phyloP scores from a whole-genome alignment of 1,140 invertebrate genomes.

The Diachasma alloeum region DNA sequence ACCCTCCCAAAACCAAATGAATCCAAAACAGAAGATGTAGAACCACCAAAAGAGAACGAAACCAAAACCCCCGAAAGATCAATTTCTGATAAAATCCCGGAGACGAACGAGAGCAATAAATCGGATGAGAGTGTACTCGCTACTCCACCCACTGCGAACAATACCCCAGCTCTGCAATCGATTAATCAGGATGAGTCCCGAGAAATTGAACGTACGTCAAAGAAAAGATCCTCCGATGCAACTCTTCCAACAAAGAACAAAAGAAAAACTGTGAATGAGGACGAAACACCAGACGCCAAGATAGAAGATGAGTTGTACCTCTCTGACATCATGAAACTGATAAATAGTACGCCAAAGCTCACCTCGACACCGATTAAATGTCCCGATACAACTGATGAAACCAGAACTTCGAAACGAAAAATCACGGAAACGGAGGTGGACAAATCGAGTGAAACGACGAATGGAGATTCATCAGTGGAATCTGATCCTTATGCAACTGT shows the following conservation, averaged over 20 bases:
- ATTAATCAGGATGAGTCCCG: constrained; percentile 1
- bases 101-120: neutral
- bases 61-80: neutral
- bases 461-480: neutral
- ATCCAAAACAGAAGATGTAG: neutral
- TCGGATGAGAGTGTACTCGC: neutral
- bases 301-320: constrained; percentile 36
- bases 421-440: constrained; percentile 22
- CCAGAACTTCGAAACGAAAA: constrained; percentile 17
- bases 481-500: neutral
- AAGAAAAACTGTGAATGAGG: constrained; percentile 34
- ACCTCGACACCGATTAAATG: neutral
- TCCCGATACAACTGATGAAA: constrained; percentile 39
- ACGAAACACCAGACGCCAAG: constrained; percentile 25
- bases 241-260: constrained; percentile 43
- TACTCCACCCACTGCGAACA: neutral
- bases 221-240: constrained; percentile 43
- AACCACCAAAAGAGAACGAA: neutral
- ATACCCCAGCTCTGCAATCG: neutral
- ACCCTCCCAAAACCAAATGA: neutral
- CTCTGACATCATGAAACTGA: constrained; percentile 44
- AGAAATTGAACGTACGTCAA: constrained; percentile 34
- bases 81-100: neutral
- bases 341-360: constrained; percentile 33
- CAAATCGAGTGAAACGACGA: constrained; percentile 16